Percentiles rank a stretch among this genome's conserved stretches.
Evolutionary conservation across 2,888 invertebrate species (phyloP).

Genomic region (Gastrophysa polygoni): DNA sequence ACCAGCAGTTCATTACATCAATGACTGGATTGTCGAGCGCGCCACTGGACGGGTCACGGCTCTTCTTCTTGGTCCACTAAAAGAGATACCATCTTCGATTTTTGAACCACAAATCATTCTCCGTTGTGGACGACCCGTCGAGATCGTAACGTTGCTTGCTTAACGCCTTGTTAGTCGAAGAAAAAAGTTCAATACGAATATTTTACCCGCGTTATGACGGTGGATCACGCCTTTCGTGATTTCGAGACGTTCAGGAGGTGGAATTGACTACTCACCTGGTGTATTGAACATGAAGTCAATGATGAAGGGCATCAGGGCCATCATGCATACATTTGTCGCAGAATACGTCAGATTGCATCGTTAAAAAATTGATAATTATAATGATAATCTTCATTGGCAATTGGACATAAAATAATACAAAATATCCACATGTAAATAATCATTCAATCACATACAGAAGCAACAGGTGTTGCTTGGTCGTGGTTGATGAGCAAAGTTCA

Average conservation of each 20-base stretch:
- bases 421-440: too few species aligned
- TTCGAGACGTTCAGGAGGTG: conserved; percentile 18
- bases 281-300: too few species aligned
- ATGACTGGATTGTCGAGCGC: not conserved
- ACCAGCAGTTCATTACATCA: too few species aligned
- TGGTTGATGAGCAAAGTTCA: too few species aligned
- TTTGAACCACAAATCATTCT: conserved; percentile 43
- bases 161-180: conserved; percentile 48
- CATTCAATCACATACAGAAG: too few species aligned
- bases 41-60: conserved; percentile 11
- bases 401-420: too few species aligned
- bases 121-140: conserved; percentile 41
- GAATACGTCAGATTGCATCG: too few species aligned
- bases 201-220: conserved; percentile 50
- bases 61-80: conserved; percentile 25
- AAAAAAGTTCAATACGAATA: conserved; percentile 49
- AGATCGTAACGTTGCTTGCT: conserved; percentile 43
- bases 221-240: conserved; percentile 31
- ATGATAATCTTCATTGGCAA: too few species aligned
- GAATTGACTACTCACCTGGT: not conserved
- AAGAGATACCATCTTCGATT: conserved; percentile 47
- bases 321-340: too few species aligned
- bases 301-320: too few species aligned
- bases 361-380: too few species aligned
- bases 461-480: too few species aligned